Evolutionary conservation across 2,797 vertebrate genomes (phyloP).

Genomic region (Malurus leucopterus): DNA sequence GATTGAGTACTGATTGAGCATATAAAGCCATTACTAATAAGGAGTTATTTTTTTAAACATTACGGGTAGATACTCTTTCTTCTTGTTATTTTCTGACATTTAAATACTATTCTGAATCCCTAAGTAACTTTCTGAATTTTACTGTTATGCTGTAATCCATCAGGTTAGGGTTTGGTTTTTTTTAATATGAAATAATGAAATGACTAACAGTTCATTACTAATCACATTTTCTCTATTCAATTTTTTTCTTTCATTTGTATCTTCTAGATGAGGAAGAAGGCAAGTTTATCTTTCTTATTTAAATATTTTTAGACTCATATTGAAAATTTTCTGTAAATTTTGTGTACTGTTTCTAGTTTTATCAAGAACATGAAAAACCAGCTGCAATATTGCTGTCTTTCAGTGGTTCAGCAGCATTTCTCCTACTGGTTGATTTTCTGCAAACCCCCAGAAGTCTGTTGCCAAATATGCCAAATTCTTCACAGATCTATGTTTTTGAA

Average conservation of each 20-base stretch:
- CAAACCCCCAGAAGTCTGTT: neutral
- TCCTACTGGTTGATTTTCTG: neutral
- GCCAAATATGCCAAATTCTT: neutral
- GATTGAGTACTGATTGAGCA: neutral
- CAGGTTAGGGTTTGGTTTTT: neutral
- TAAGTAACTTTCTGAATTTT: neutral
- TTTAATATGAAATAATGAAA: conserved; percentile 43
- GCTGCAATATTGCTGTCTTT: neutral
- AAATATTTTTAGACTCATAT: conserved; percentile 14
- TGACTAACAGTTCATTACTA: conserved; percentile 64
- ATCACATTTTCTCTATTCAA: conserved; percentile 66
- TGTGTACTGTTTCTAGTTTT: neutral
- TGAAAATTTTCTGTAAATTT: conserved; percentile 7
- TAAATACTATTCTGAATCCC: neutral
- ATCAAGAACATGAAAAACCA: neutral
- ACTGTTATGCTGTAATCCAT: neutral
- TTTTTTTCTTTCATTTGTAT: conserved; percentile 68
- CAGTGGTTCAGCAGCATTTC: neutral
- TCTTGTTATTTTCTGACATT: neutral
- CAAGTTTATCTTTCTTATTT: conserved; percentile 77
- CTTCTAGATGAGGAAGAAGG: conserved; percentile 90
- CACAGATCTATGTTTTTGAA: neutral
- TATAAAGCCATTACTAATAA: neutral
- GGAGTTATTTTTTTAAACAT: neutral
- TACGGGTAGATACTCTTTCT: neutral